Conservation (phyloP, 2,113 vertebrate species). For the Coptodon rendalli region DNA sequence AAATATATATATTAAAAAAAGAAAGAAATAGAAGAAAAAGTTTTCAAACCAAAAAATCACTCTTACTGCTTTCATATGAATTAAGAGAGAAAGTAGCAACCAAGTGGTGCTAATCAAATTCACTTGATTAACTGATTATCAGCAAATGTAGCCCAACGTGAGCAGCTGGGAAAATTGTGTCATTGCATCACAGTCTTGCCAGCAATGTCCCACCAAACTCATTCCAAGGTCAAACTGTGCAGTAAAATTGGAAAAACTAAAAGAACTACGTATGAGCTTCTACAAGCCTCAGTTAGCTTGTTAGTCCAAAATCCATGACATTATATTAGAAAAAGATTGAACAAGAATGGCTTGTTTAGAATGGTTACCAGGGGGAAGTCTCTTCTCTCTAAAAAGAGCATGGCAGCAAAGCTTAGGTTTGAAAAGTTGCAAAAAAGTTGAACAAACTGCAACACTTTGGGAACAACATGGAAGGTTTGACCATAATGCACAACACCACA, state of each 20-base stretch:
- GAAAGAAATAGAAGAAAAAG: not conserved
- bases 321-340: not conserved
- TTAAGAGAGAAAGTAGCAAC: not conserved
- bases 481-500: not conserved
- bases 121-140: not conserved
- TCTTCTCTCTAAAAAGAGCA: not conserved
- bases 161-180: not conserved
- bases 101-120: not conserved
- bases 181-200: not conserved
- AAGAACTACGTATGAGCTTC: not conserved
- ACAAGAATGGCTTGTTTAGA: not conserved
- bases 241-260: not conserved
- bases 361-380: not conserved
- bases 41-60: not conserved
- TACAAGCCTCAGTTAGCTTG: not conserved
- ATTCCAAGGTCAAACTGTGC: not conserved
- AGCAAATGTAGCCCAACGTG: not conserved
- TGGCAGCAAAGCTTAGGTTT: not conserved
- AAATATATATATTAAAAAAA: not conserved
- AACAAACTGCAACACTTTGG: not conserved
- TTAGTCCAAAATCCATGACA: not conserved
- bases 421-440: not conserved
- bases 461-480: not conserved
- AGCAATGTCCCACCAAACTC: not conserved
- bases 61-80: fast-evolving